These are phyloP conservation scores for Psittacula echo DNA, from an alignment of 2,797 vertebrate species.

Conservation along the genomic window DNA sequence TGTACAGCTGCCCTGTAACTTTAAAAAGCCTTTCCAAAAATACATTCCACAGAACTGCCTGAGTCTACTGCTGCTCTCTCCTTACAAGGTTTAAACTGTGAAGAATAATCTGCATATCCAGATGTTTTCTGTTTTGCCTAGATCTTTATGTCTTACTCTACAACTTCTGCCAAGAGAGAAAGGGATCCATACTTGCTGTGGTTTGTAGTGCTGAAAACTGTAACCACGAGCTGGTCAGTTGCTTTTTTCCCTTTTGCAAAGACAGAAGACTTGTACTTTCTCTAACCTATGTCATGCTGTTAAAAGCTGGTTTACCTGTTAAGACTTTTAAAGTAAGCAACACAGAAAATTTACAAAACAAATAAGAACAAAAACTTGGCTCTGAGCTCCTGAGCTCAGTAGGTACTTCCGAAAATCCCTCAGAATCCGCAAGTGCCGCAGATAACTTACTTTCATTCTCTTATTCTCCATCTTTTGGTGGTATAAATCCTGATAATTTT, in stretches of 20 bases:
- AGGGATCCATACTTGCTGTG: slow-evolving; percentile 21
- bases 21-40: slow-evolving; percentile 60
- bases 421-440: not conserved
- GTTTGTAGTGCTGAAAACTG: slow-evolving; percentile 51
- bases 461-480: not conserved
- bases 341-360: not conserved
- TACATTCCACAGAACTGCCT: slow-evolving; percentile 13
- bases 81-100: slow-evolving; percentile 44
- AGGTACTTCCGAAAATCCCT: not conserved
- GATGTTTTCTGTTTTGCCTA: slow-evolving; percentile 23
- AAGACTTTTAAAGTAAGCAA: not conserved
- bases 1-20: slow-evolving; percentile 40
- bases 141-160: slow-evolving; percentile 36
- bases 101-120: slow-evolving; percentile 53
- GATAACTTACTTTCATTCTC: not conserved
- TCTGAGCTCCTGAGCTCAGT: not conserved
- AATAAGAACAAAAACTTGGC: not conserved
- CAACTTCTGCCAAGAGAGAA: slow-evolving; percentile 3
- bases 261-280: not conserved
- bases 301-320: not conserved
- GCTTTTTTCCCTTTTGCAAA: not conserved
- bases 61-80: slow-evolving; percentile 11
- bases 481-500: not conserved
- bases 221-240: slow-evolving; percentile 9
- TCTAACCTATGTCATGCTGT: not conserved